A percentile compares a stretch with the other conserved stretches of the same genome.
These are phyloP conservation scores for Gambelia wislizenii DNA, from an alignment of 2,797 vertebrate genomes.

Conservation along the genomic window DNA sequence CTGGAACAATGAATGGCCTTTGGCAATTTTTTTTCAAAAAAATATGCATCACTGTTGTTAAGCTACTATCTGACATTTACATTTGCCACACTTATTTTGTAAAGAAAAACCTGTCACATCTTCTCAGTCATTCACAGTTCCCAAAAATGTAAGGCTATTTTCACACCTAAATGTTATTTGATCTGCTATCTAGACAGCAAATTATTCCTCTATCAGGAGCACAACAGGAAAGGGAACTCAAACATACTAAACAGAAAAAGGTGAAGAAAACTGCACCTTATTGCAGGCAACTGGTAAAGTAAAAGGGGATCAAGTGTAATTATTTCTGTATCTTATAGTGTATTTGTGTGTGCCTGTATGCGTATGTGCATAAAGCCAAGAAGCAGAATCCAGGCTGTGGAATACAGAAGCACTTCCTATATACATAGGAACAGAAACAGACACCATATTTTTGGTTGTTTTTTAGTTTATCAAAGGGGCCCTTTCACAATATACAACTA, in stretches of 20 bases:
- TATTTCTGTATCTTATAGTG: constrained; percentile 2
- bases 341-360: not conserved
- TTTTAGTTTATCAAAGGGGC: too few relatives aligned
- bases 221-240: not conserved
- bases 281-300: constrained; percentile 45
- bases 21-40: constrained; percentile 19
- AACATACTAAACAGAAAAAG: constrained; percentile 1
- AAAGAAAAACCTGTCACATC: not conserved
- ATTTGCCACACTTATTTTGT: not conserved
- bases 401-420: too few relatives aligned
- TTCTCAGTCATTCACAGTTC: not conserved
- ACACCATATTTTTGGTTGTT: too few relatives aligned
- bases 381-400: not conserved
- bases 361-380: not conserved
- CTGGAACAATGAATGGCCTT: constrained; percentile 27
- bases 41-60: not conserved
- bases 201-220: not conserved
- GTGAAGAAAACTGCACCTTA: constrained; percentile 26
- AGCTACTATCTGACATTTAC: not conserved
- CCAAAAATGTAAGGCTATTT: not conserved
- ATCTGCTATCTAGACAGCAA: not conserved
- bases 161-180: not conserved
- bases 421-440: too few relatives aligned
- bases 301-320: constrained; percentile 5
- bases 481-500: too few relatives aligned